A percentile compares a stretch with the other conserved stretches of the same genome.
Evolutionary conservation across 2,797 vertebrate genomes (phyloP).

Genomic region (Pseudotriccus pelzelni): DNA sequence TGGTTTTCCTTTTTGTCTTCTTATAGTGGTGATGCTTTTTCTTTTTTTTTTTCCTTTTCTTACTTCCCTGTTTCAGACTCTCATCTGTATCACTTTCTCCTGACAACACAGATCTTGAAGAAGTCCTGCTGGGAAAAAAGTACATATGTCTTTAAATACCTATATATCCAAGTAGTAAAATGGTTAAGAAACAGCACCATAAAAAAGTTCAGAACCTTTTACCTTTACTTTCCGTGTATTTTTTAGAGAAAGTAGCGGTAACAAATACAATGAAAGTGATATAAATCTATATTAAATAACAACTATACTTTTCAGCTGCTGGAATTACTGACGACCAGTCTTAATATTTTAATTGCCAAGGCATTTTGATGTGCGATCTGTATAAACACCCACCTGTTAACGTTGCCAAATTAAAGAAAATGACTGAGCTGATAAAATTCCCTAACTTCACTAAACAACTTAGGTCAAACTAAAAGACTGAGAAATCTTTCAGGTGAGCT

Average conservation of each 20-base stretch:
- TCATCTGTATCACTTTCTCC: conserved; percentile 45
- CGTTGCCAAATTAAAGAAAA: background rate
- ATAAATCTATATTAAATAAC: background rate
- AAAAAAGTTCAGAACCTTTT: background rate
- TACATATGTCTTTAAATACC: background rate
- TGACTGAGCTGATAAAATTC: background rate
- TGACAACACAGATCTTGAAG: conserved; percentile 65
- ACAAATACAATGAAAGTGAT: background rate
- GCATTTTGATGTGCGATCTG: background rate
- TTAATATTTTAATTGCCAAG: background rate
- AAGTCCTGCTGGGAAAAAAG: conserved; percentile 54
- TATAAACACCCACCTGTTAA: background rate
- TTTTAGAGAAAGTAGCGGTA: background rate
- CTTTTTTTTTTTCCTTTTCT: conserved; percentile 84
- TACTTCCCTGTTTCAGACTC: conserved; percentile 47
- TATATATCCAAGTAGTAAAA: background rate
- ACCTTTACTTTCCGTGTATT: background rate
- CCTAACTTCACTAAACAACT: background rate
- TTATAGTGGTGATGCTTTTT: conserved; percentile 82
- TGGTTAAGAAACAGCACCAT: background rate
- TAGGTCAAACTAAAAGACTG: background rate
- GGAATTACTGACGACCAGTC: background rate
- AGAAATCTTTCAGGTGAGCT: background rate
- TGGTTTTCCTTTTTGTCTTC: conserved; percentile 73
- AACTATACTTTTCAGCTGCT: background rate